These are phyloP conservation scores for Chiloscyllium punctatum DNA, from an alignment of 2,797 vertebrate genomes.

Conservation along the genomic window DNA sequence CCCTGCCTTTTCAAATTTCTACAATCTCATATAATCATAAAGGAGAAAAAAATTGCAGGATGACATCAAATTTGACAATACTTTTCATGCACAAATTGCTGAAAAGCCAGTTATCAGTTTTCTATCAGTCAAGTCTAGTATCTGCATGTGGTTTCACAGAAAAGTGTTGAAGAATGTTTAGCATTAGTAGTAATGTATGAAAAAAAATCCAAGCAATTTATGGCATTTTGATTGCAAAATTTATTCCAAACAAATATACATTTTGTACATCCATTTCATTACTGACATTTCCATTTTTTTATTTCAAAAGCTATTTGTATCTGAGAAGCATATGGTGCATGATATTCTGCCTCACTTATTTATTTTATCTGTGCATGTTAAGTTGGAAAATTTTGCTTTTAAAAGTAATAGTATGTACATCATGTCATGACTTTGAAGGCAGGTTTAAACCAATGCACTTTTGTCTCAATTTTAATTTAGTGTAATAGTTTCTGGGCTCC, in stretches of 20 bases:
- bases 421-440: not conserved
- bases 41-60: not conserved
- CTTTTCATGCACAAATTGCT: not conserved
- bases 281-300: not conserved
- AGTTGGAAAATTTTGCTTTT: not conserved
- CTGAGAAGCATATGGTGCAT: not conserved
- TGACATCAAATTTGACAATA: constrained; percentile 1
- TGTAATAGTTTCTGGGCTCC: not conserved
- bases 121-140: not conserved
- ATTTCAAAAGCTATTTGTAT: not conserved
- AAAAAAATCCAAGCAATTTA: not conserved
- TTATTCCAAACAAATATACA: not conserved
- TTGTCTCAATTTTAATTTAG: not conserved
- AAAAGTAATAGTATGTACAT: not conserved
- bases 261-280: not conserved
- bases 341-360: not conserved
- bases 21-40: not conserved
- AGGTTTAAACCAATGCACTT: not conserved
- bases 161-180: not conserved
- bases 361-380: not conserved
- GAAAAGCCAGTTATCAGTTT: not conserved
- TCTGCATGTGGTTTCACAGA: not conserved
- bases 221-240: not conserved
- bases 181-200: not conserved
- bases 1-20: constrained; percentile 1